These are phyloP conservation scores for Semaprochilodus insignis DNA, from an alignment of 2,797 vertebrate species.

Conservation along the genomic window DNA sequence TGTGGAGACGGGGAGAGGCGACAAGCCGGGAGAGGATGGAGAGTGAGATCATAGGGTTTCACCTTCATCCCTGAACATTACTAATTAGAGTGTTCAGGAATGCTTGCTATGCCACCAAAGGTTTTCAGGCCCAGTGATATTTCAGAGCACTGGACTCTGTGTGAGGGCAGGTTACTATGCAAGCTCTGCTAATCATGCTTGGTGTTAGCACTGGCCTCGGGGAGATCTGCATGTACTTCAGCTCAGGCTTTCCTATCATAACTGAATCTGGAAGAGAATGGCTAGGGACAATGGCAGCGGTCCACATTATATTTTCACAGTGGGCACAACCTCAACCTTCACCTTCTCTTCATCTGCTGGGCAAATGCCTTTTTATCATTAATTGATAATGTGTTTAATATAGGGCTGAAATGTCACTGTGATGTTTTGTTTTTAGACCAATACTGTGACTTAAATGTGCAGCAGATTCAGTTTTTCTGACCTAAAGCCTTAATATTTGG, in stretches of 20 bases:
- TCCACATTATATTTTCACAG: no score
- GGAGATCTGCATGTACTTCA: slow-evolving; percentile 14
- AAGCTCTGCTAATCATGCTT: slow-evolving; percentile 43
- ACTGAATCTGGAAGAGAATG: no score
- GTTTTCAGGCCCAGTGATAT: slow-evolving; percentile 48
- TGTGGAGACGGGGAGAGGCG: slow-evolving; percentile 47
- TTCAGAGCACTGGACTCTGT: slow-evolving; percentile 34
- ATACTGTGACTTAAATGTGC: no score
- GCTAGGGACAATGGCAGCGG: not conserved
- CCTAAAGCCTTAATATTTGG: no score
- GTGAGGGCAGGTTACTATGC: slow-evolving; percentile 41
- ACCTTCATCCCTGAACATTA: slow-evolving; percentile 54
- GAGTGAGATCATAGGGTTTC: slow-evolving; percentile 59
- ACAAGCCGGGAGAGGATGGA: slow-evolving; percentile 56
- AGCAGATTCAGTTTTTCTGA: no score
- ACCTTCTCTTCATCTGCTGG: no score
- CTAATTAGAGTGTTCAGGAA: slow-evolving; percentile 56
- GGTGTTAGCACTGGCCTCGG: slow-evolving; percentile 41
- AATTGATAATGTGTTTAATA: no score
- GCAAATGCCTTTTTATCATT: no score
- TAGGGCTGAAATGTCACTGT: no score
- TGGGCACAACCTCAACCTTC: no score
- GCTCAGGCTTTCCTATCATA: not conserved
- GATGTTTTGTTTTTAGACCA: no score
- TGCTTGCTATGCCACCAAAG: slow-evolving; percentile 41